phyloP scores from a whole-genome alignment of 2,797 vertebrate genomes.

The Notolepis coatsorum region DNA sequence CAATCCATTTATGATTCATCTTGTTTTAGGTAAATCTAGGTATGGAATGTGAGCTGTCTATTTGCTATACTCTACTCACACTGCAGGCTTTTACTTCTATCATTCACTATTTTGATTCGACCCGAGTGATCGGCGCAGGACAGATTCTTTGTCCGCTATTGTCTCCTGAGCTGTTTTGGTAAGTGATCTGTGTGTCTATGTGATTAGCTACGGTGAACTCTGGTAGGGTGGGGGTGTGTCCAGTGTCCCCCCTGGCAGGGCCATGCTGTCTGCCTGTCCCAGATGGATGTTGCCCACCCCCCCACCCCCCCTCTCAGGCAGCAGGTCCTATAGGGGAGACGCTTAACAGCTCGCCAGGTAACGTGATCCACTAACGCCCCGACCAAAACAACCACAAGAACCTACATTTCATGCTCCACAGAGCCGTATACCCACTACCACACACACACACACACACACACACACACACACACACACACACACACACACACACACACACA shows the following conservation, averaged over 20 bases:
- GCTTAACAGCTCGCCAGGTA: constrained; percentile 75
- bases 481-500: constrained; percentile 19
- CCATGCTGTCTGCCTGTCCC: constrained; percentile 71
- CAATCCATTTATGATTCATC: constrained; percentile 2
- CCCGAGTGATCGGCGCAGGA: constrained; percentile 39
- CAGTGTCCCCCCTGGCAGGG: constrained; percentile 66
- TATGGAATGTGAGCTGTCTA: constrained; percentile 46
- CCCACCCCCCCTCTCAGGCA: constrained; percentile 29
- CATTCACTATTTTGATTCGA: constrained; percentile 61
- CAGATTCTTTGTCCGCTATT: constrained; percentile 51
- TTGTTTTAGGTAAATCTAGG: constrained; percentile 3
- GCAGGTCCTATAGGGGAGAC: constrained; percentile 54
- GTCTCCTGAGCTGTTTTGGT: constrained; percentile 55
- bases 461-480: constrained; percentile 14
- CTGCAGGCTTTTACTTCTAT: constrained; percentile 46
- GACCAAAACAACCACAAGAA: constrained; percentile 73
- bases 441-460: constrained; percentile 20
- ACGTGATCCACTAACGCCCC: constrained; percentile 72
- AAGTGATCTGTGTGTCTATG: constrained; percentile 64
- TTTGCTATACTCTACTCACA: constrained; percentile 34
- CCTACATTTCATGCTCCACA: constrained; percentile 76
- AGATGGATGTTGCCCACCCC: constrained; percentile 71
- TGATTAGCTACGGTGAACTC: constrained; percentile 67
- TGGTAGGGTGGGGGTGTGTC: constrained; percentile 55
- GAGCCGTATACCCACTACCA: constrained; percentile 66